Conservation (phyloP, 1,140 invertebrate genomes). For the Lepidotrigona ventralis region DNA sequence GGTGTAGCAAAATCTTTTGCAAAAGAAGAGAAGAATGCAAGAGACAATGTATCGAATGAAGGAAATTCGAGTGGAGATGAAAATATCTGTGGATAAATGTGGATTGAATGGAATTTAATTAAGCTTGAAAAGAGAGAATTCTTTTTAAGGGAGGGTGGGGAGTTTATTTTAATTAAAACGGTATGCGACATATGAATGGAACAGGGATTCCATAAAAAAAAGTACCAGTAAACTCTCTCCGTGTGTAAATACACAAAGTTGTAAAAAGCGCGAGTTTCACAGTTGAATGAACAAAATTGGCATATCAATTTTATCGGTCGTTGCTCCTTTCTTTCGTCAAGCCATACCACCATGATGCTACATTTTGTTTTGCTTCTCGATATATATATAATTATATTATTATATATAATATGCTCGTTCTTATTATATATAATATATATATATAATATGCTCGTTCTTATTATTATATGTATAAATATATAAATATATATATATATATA, state of each 20-base stretch:
- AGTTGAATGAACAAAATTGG: background rate
- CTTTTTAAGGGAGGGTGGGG: background rate
- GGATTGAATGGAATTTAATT: background rate
- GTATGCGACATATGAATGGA: background rate
- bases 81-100: background rate
- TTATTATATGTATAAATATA: too few species aligned
- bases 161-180: background rate
- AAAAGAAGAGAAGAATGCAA: background rate
- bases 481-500: too few species aligned
- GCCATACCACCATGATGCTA: background rate
- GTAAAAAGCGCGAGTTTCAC: background rate
- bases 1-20: background rate
- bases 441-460: too few species aligned
- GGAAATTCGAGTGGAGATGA: background rate
- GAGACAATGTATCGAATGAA: background rate
- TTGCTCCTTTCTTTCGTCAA: background rate
- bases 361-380: background rate
- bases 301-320: background rate
- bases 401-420: too few species aligned
- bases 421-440: too few species aligned
- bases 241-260: background rate
- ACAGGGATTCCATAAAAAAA: background rate
- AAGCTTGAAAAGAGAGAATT: background rate
- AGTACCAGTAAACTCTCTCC: too few species aligned
- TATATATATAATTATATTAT: background rate